These are phyloP conservation scores for Odontocerum albicorne DNA, from an alignment of 2,888 invertebrate genomes.

Conservation along the genomic window DNA sequence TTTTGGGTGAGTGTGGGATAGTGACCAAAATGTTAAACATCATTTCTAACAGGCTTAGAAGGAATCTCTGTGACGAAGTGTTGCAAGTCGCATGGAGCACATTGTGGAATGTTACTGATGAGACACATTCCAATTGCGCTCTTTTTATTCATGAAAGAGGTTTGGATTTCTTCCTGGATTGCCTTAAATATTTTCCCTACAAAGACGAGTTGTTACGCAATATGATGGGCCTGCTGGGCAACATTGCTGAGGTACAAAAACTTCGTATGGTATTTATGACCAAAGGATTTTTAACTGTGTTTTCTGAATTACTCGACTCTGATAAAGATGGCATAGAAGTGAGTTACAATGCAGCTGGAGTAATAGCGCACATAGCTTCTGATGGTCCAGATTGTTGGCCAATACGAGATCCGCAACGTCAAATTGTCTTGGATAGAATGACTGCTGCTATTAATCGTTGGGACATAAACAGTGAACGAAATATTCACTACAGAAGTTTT, in stretches of 20 bases:
- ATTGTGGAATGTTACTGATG: slow-evolving; percentile 99
- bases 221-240: slow-evolving; percentile 97
- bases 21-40: slow-evolving; percentile 85
- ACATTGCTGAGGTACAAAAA: slow-evolving; percentile 90
- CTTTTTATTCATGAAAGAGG: slow-evolving; percentile 86
- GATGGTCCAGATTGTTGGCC: slow-evolving; percentile 88
- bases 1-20: slow-evolving; percentile 88
- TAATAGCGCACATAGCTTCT: slow-evolving; percentile 92
- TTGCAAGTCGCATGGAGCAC: slow-evolving; percentile 98
- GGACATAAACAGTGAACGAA: slow-evolving; percentile 84
- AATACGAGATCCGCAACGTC: slow-evolving; percentile 68
- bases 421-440: slow-evolving; percentile 73
- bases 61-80: slow-evolving; percentile 87
- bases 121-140: slow-evolving; percentile 92
- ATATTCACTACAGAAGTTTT: slow-evolving; percentile 96
- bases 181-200: slow-evolving; percentile 84
- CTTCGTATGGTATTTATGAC: slow-evolving; percentile 85
- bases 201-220: slow-evolving; percentile 90
- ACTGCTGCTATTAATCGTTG: slow-evolving; percentile 83
- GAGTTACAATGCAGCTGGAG: slow-evolving; percentile 95
- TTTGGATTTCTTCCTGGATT: slow-evolving; percentile 87
- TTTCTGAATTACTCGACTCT: slow-evolving; percentile 82
- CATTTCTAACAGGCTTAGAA: slow-evolving; percentile 77
- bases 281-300: slow-evolving; percentile 79
- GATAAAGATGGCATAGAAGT: slow-evolving; percentile 94